Conservation (phyloP, 1,140 invertebrate species). For the Heliconius hermathena region DNA sequence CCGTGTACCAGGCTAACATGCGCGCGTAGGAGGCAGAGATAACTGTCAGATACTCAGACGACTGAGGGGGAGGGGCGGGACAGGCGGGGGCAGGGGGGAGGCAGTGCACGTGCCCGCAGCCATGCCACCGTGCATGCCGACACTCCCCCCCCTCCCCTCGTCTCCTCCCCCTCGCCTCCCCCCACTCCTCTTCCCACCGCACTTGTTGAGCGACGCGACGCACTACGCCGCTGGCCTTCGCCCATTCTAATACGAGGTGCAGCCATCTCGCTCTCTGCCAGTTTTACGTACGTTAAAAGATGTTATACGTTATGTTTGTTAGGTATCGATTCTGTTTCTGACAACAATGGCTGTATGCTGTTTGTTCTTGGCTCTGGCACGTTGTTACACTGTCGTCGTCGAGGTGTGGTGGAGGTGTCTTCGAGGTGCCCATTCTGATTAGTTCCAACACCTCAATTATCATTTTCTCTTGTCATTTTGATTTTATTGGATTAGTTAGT, state of each 20-base stretch:
- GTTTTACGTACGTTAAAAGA: constrained; percentile 1
- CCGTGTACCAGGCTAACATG: constrained; percentile 65
- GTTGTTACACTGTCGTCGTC: not conserved
- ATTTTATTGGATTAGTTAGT: not conserved
- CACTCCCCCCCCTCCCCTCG: not conserved
- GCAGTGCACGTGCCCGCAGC: constrained; percentile 67
- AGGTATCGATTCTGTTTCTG: not conserved
- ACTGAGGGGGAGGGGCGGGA: constrained; percentile 38
- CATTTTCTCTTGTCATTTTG: not conserved
- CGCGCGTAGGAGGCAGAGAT: constrained; percentile 33
- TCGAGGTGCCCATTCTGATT: too few species aligned
- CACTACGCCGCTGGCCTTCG: constrained; percentile 3
- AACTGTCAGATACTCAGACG: constrained; percentile 36
- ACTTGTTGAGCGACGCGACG: constrained; percentile 67
- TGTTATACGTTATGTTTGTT: not conserved
- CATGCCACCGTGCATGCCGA: constrained; percentile 54
- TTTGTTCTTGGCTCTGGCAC: not conserved
- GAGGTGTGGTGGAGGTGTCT: too few species aligned
- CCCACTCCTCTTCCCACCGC: constrained; percentile 51
- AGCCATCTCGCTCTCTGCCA: not conserved
- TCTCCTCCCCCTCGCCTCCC: not conserved
- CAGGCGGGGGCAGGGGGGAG: constrained; percentile 39
- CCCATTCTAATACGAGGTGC: not conserved
- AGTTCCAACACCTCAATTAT: not conserved
- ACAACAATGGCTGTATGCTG: constrained; percentile 5